Conservation (phyloP, 2,797 vertebrate genomes). For the Chiloscyllium punctatum region DNA sequence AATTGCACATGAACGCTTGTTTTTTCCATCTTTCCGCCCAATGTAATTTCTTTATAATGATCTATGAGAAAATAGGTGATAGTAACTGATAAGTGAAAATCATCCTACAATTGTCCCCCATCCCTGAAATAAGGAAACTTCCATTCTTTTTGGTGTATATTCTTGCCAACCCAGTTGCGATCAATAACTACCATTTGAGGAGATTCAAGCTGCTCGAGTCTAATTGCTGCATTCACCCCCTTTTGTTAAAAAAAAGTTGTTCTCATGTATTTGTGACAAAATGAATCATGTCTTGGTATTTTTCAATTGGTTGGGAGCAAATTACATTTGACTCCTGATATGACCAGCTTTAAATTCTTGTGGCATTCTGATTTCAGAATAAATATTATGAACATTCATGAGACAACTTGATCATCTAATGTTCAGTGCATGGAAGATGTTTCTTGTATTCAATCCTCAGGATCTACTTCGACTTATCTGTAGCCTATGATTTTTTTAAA, state of each 20-base stretch:
- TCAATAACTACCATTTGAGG: neutral
- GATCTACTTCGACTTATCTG: neutral
- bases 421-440: neutral
- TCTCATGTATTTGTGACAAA: neutral
- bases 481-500: neutral
- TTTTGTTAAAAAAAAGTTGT: neutral
- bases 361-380: neutral
- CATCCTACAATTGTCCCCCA: neutral
- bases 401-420: neutral
- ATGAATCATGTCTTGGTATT: neutral
- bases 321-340: constrained; percentile 1
- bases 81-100: neutral
- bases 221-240: neutral
- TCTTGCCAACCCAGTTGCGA: constrained; percentile 2
- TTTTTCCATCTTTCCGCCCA: neutral
- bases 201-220: neutral
- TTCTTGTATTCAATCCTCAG: neutral
- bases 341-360: neutral
- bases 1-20: neutral
- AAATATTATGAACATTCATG: neutral
- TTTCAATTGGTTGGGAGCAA: neutral
- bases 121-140: neutral
- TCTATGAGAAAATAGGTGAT: neutral
- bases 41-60: neutral
- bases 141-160: neutral